Conservation (phyloP, 2,113 vertebrate genomes). For the Tringa solitaria region DNA sequence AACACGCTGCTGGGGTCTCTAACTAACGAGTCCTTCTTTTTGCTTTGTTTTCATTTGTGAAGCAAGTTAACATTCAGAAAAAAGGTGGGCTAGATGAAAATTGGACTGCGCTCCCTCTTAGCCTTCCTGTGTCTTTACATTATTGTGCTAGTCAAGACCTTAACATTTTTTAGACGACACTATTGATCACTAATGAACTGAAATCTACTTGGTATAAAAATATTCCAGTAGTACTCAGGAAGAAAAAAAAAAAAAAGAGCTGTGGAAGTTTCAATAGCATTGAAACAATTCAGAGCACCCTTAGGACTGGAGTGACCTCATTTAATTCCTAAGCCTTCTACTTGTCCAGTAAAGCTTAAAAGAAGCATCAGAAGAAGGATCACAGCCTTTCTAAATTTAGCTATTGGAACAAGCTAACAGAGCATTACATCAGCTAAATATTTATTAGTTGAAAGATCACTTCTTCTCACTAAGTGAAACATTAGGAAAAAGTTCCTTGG, state of each 20-base stretch:
- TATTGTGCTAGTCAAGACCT: neutral
- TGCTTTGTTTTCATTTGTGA: neutral
- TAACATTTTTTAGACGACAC: neutral
- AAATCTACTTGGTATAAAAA: neutral
- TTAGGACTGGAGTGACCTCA: slow-evolving; percentile 38
- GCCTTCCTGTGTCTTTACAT: neutral
- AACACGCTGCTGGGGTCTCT: neutral
- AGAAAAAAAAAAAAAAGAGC: neutral
- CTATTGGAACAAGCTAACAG: neutral
- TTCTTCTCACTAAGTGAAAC: neutral
- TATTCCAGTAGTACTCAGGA: neutral
- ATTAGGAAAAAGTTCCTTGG: neutral
- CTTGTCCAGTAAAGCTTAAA: slow-evolving; percentile 35
- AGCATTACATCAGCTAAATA: slow-evolving; percentile 25
- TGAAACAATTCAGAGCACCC: slow-evolving; percentile 32
- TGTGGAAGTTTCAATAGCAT: neutral
- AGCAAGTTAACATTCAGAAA: neutral
- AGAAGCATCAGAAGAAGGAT: slow-evolving; percentile 41
- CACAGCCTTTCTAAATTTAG: slow-evolving; percentile 60
- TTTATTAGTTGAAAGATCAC: slow-evolving; percentile 1
- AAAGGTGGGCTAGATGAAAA: neutral
- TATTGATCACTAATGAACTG: neutral
- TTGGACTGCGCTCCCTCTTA: neutral
- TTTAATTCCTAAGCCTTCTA: slow-evolving; percentile 57
- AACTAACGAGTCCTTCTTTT: neutral